These are phyloP conservation scores for Macaria notata DNA, from an alignment of 2,888 invertebrate genomes.

Conservation along the genomic window DNA sequence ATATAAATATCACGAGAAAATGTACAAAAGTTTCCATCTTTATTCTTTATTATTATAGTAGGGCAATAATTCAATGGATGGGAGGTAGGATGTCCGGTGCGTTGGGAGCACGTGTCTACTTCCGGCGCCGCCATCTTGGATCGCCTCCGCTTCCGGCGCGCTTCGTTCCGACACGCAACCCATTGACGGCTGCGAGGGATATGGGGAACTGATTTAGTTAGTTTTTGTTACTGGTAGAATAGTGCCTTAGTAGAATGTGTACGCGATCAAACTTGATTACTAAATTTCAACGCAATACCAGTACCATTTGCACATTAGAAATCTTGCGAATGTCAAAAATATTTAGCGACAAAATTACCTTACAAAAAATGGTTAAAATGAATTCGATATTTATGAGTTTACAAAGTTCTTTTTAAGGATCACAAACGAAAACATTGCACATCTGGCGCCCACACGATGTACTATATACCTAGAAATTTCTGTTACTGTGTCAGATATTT, in stretches of 20 bases:
- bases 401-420: too few relatives aligned
- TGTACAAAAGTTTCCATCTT: neutral
- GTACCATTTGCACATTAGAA: constrained; percentile 11
- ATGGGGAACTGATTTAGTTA: neutral
- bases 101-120: constrained; percentile 75
- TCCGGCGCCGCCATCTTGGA: constrained; percentile 77
- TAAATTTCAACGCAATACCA: neutral
- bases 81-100: constrained; percentile 73
- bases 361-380: too few relatives aligned
- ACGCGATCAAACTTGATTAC: neutral
- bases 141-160: constrained; percentile 63
- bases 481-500: too few relatives aligned
- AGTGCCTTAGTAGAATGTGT: neutral
- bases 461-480: too few relatives aligned
- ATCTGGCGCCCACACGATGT: too few relatives aligned
- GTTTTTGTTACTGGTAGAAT: neutral
- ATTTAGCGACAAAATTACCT: too few relatives aligned
- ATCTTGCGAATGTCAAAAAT: too few relatives aligned
- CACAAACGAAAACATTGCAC: too few relatives aligned
- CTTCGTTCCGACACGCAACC: constrained; percentile 67
- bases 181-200: constrained; percentile 56
- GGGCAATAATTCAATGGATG: constrained; percentile 71
- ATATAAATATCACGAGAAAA: neutral
- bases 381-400: too few relatives aligned
- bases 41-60: constrained; percentile 12